These are phyloP conservation scores for Salticus scenicus DNA, from an alignment of 2,888 invertebrate species.

Conservation along the genomic window DNA sequence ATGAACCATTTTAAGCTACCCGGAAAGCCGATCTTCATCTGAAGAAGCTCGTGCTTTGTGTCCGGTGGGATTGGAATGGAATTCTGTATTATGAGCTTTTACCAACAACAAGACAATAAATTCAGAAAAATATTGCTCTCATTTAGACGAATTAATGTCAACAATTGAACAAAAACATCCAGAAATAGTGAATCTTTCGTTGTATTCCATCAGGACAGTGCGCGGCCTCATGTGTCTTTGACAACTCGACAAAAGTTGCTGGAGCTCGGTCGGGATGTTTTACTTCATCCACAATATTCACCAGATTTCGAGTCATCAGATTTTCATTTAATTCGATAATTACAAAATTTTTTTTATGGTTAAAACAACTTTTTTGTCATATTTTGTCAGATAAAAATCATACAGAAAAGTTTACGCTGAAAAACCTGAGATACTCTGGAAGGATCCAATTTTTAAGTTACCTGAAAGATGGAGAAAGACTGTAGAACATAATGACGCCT, in stretches of 20 bases:
- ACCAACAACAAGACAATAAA: too few species aligned
- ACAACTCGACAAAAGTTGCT: too few species aligned
- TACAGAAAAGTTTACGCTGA: background rate
- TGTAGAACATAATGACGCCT: slow-evolving; percentile 8
- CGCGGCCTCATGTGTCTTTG: too few species aligned
- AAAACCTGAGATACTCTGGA: background rate
- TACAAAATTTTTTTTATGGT: slow-evolving; percentile 2
- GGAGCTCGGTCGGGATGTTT: background rate
- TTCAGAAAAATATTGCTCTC: too few species aligned
- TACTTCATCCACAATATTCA: background rate
- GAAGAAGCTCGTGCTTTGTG: too few species aligned
- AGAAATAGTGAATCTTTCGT: background rate
- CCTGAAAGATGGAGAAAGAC: background rate
- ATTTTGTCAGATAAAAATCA: background rate
- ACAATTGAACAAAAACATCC: slow-evolving; percentile 10
- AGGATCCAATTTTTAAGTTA: too few species aligned
- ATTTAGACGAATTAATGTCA: slow-evolving; percentile 14
- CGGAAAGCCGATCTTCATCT: background rate
- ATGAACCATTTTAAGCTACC: background rate
- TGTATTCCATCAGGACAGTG: too few species aligned
- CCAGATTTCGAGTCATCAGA: background rate
- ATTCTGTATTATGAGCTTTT: slow-evolving; percentile 29
- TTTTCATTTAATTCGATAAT: background rate
- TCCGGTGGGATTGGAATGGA: background rate
- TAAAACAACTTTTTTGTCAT: background rate